These are phyloP conservation scores for Diorhabda sublineata DNA, from an alignment of 1,140 invertebrate species.

Conservation along the genomic window DNA sequence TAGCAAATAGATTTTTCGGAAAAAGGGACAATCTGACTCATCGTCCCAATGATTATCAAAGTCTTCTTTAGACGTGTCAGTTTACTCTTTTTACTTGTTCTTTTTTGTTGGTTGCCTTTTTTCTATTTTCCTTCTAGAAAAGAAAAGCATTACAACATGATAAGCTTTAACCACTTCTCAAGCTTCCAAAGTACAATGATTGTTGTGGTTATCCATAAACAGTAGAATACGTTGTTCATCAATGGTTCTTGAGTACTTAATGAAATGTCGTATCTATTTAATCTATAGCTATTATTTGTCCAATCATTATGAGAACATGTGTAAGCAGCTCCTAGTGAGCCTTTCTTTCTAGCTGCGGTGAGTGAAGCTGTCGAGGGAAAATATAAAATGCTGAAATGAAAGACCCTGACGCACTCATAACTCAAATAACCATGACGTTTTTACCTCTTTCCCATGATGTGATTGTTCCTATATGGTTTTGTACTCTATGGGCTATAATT, in stretches of 20 bases:
- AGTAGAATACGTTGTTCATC: conserved; percentile 21
- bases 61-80: background rate
- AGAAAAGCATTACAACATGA: background rate
- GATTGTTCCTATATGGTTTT: conserved; percentile 47
- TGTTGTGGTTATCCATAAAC: conserved; percentile 35
- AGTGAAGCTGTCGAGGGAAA: conserved; percentile 1
- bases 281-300: conserved; percentile 31
- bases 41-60: background rate
- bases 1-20: background rate
- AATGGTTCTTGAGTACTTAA: conserved; percentile 20
- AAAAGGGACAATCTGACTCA: background rate
- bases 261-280: conserved; percentile 23
- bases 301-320: conserved; percentile 40
- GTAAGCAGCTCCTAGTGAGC: conserved; percentile 42
- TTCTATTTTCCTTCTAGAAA: background rate
- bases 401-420: background rate
- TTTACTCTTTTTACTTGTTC: background rate
- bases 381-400: background rate
- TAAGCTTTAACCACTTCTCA: conserved; percentile 8
- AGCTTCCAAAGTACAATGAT: conserved; percentile 44
- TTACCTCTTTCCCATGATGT: conserved; percentile 43
- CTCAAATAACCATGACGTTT: background rate
- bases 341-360: conserved; percentile 13
- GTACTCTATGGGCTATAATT: conserved; percentile 45
- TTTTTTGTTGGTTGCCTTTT: background rate